Conservation (phyloP, 2,113 vertebrate species). For the Meleagris gallopavo region DNA sequence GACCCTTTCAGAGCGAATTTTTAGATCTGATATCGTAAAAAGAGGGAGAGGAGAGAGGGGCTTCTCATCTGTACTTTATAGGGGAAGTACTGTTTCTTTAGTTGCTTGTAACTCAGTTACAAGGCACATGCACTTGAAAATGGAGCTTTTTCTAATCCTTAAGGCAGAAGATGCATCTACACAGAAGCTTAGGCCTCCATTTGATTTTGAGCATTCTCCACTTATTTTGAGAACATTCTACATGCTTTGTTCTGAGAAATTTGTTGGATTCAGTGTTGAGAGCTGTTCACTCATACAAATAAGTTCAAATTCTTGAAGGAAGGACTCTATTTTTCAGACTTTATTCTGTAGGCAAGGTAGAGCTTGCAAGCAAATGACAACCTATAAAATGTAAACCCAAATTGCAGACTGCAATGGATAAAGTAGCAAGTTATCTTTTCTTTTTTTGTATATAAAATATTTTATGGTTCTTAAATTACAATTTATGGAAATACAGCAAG, state of each 20-base stretch:
- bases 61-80: background rate
- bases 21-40: background rate
- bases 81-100: background rate
- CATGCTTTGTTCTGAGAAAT: conserved; percentile 1
- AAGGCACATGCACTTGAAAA: background rate
- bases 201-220: background rate
- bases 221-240: background rate
- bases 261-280: background rate
- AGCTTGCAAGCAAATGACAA: background rate
- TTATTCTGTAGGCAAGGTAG: background rate
- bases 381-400: background rate
- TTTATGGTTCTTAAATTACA: background rate
- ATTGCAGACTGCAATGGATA: background rate
- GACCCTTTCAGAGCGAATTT: background rate
- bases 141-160: background rate
- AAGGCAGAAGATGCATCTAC: background rate
- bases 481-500: background rate
- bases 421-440: background rate
- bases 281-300: background rate
- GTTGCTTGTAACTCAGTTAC: background rate
- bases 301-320: background rate
- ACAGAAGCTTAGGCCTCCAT: background rate
- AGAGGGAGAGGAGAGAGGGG: background rate
- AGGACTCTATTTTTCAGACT: background rate
- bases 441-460: background rate